These are phyloP conservation scores for Conops quadrifasciatus DNA, from an alignment of 2,888 invertebrate genomes.

Conservation along the genomic window DNA sequence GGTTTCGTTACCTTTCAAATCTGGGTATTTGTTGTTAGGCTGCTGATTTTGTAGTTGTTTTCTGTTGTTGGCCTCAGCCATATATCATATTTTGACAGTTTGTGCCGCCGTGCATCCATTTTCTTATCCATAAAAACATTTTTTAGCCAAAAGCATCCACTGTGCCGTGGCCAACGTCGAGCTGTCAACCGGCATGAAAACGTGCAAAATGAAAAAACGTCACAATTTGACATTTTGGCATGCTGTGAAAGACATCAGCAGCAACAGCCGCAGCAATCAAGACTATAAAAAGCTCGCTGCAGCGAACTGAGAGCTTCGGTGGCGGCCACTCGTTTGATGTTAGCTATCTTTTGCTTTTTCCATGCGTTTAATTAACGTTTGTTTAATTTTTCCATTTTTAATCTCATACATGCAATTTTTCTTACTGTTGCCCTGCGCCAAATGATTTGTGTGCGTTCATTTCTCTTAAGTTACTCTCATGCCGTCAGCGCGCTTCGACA, in stretches of 20 bases:
- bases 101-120: slow-evolving; percentile 60
- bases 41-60: slow-evolving; percentile 41
- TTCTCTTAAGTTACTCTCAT: slow-evolving; percentile 1
- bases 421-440: background rate
- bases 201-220: slow-evolving; percentile 29
- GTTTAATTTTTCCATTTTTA: slow-evolving; percentile 8
- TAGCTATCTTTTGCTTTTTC: background rate
- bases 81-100: slow-evolving; percentile 60
- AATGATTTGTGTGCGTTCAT: slow-evolving; percentile 15
- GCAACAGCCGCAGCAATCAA: background rate
- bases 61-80: slow-evolving; percentile 44
- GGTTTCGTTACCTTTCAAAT: slow-evolving; percentile 22
- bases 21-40: slow-evolving; percentile 25
- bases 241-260: background rate
- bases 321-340: slow-evolving; percentile 31
- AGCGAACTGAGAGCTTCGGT: slow-evolving; percentile 19
- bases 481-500: slow-evolving; percentile 27
- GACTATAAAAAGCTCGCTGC: background rate
- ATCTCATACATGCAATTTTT: background rate
- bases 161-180: slow-evolving; percentile 28
- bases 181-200: slow-evolving; percentile 42
- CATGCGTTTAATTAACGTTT: background rate
- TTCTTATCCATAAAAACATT: slow-evolving; percentile 53
- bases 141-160: background rate
- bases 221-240: slow-evolving; percentile 28